phyloP scores from a whole-genome alignment of 2,113 vertebrate genomes.

The Carassius gibelio region DNA sequence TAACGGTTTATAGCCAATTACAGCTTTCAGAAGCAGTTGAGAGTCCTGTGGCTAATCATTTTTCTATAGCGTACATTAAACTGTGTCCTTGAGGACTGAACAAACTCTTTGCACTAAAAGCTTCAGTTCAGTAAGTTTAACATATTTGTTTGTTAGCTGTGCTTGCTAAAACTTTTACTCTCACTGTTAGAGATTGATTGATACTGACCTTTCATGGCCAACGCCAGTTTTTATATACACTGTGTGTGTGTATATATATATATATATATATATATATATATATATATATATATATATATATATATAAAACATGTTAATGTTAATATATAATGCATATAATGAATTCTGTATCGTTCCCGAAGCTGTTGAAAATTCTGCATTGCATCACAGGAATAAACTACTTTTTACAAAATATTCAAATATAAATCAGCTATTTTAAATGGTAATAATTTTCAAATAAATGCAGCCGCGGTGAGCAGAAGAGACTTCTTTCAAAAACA shows the following conservation, averaged over 20 bases:
- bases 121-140: not conserved
- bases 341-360: no score
- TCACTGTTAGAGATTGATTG: not conserved
- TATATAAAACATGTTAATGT: no score
- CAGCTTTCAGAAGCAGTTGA: not conserved
- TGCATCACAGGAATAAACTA: no score
- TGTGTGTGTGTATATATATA: no score
- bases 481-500: no score
- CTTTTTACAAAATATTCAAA: not conserved
- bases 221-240: no score
- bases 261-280: no score
- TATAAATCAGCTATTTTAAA: no score
- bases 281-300: no score
- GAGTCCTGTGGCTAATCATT: not conserved
- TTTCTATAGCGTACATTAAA: not conserved
- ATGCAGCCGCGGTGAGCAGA: no score
- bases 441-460: no score
- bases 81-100: not conserved
- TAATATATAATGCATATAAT: no score
- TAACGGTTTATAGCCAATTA: not conserved
- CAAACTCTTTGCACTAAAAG: not conserved
- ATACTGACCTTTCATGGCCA: not conserved
- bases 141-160: not conserved
- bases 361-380: not conserved
- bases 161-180: not conserved